Percentiles rank a stretch among this genome's conserved stretches.
phyloP scores from a whole-genome alignment of 2,113 vertebrate species.

The Campylomormyrus tamandua region DNA sequence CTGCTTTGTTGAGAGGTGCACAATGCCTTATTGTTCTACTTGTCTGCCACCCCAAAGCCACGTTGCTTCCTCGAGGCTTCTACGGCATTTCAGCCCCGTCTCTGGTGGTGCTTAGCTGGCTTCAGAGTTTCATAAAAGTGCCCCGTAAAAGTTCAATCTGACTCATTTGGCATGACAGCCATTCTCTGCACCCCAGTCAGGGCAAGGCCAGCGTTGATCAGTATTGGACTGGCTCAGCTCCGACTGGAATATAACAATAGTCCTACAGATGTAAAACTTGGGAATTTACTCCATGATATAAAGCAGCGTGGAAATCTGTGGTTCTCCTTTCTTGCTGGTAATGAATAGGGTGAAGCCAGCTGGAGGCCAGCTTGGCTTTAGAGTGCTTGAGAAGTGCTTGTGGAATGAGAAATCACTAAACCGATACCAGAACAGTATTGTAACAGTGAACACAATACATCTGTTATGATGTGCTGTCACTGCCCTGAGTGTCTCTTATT shows the following conservation, averaged over 20 bases:
- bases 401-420: not conserved
- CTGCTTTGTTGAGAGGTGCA: not conserved
- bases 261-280: not conserved
- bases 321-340: not conserved
- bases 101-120: too few relatives aligned
- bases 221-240: not conserved
- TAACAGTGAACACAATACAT: not conserved
- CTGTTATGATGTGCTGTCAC: not conserved
- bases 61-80: not conserved
- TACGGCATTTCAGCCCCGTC: not conserved
- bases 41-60: not conserved
- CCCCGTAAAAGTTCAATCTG: not conserved
- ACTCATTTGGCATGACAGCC: not conserved
- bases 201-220: not conserved
- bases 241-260: not conserved
- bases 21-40: not conserved
- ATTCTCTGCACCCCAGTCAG: not conserved
- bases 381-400: not conserved
- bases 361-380: not conserved
- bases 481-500: not conserved
- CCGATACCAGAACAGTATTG: not conserved
- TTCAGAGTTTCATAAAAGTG: not conserved
- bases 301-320: not conserved
- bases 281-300: not conserved
- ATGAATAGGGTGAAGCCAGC: not conserved